Conservation (phyloP, 2,797 vertebrate genomes). For the Microctenopoma steveboyesi region DNA sequence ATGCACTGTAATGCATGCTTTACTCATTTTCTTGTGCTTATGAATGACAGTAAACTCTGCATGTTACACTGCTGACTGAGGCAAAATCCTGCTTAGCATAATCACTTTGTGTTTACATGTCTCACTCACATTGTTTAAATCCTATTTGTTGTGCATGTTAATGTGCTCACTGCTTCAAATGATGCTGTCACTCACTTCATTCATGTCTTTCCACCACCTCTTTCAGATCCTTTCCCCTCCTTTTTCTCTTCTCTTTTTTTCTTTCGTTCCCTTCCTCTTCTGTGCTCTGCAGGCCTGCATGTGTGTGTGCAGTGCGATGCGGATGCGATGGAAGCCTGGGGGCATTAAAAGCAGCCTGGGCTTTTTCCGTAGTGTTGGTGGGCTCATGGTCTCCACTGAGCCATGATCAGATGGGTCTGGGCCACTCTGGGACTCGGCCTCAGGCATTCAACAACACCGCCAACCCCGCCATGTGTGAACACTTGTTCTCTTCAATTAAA, state of each 20-base stretch:
- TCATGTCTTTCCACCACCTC: constrained; percentile 36
- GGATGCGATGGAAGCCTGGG: constrained; percentile 57
- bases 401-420: constrained; percentile 79
- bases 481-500: constrained; percentile 83
- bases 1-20: not conserved
- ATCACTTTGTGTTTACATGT: constrained; percentile 39
- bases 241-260: constrained; percentile 8
- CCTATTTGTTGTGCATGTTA: constrained; percentile 48
- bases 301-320: constrained; percentile 41
- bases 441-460: constrained; percentile 74
- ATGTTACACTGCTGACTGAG: constrained; percentile 14
- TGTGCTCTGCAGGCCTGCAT: constrained; percentile 5
- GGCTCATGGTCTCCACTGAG: constrained; percentile 71
- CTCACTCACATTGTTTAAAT: constrained; percentile 40
- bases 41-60: constrained; percentile 11
- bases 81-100: constrained; percentile 24
- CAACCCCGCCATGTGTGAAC: constrained; percentile 79
- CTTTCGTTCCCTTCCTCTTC: constrained; percentile 8
- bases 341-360: constrained; percentile 78
- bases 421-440: constrained; percentile 73
- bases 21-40: constrained; percentile 3
- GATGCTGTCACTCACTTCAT: constrained; percentile 49
- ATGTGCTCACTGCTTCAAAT: constrained; percentile 52
- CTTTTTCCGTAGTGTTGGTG: constrained; percentile 65
- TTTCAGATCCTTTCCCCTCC: constrained; percentile 11